Evolutionary conservation across 35 echinoderm and acorn worm genomes (phyloP).

Genomic region (Diadema setosum): DNA sequence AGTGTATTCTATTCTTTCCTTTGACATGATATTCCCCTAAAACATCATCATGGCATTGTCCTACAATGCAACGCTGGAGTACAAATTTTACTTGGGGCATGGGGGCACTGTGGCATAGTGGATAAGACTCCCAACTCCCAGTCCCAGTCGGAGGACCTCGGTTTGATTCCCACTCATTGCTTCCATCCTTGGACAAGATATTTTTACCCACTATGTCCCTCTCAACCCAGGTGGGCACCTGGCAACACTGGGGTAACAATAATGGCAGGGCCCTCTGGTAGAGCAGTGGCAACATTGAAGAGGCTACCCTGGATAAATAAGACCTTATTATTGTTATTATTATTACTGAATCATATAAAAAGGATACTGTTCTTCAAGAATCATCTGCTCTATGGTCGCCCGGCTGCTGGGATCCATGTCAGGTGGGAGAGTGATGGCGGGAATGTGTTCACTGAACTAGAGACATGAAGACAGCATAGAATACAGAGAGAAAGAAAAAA

Average conservation of each 20-base stretch:
- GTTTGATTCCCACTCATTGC: neutral
- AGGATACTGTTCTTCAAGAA: constrained; percentile 70
- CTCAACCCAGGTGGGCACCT: too few relatives aligned
- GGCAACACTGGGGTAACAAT: neutral
- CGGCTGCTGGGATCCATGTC: constrained; percentile 49
- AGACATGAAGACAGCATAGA: too few relatives aligned
- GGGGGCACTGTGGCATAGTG: too few relatives aligned
- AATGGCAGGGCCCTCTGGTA: neutral
- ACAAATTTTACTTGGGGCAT: too few relatives aligned
- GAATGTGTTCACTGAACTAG: neutral
- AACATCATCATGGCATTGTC: too few relatives aligned
- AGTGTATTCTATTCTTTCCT: too few relatives aligned
- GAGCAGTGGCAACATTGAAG: neutral
- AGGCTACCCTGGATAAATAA: neutral
- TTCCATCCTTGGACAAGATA: neutral
- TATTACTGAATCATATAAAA: neutral
- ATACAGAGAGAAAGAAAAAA: too few relatives aligned
- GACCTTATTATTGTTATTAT: too few relatives aligned
- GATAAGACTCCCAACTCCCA: too few relatives aligned
- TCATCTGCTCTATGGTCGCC: constrained; percentile 52
- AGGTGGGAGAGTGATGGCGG: neutral
- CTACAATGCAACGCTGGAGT: too few relatives aligned
- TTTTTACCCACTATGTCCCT: neutral
- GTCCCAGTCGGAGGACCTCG: too few relatives aligned
- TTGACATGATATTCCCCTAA: too few relatives aligned